A percentile compares a stretch with the other conserved stretches of the same genome.
These are phyloP conservation scores for Patella caerulea DNA, from an alignment of 2,888 invertebrate species.

Conservation along the genomic window DNA sequence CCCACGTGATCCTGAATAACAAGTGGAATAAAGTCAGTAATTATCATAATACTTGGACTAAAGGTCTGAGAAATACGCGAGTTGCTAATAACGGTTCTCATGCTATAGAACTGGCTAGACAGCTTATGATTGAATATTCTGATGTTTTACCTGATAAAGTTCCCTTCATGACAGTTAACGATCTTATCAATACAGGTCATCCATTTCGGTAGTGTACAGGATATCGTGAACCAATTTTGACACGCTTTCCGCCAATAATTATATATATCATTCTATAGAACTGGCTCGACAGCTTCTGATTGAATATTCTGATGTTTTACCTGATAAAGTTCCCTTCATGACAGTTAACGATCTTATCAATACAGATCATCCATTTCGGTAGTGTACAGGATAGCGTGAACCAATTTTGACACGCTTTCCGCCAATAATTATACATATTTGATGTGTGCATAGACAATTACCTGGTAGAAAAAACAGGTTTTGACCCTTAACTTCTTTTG, in stretches of 20 bases:
- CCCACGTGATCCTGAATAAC: constrained; percentile 44
- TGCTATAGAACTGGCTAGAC: constrained; percentile 11
- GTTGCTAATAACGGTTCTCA: constrained; percentile 15
- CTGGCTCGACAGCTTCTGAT: constrained; percentile 1
- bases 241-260: no score
- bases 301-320: background rate
- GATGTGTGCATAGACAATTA: no score
- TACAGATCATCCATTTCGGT: no score
- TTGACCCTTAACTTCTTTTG: no score
- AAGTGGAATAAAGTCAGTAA: constrained; percentile 30
- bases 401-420: no score
- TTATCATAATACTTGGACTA: constrained; percentile 37
- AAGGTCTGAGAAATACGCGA: constrained; percentile 17
- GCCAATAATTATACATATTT: no score
- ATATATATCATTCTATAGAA: constrained; percentile 10
- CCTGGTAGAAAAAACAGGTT: no score
- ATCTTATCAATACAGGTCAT: no score
- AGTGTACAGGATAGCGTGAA: no score
- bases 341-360: no score
- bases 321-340: background rate
- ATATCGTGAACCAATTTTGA: no score
- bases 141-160: background rate
- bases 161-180: background rate
- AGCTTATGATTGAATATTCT: background rate
- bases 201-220: no score